Conservation (phyloP, 2,113 vertebrate genomes). For the Ginglymostoma cirratum region DNA sequence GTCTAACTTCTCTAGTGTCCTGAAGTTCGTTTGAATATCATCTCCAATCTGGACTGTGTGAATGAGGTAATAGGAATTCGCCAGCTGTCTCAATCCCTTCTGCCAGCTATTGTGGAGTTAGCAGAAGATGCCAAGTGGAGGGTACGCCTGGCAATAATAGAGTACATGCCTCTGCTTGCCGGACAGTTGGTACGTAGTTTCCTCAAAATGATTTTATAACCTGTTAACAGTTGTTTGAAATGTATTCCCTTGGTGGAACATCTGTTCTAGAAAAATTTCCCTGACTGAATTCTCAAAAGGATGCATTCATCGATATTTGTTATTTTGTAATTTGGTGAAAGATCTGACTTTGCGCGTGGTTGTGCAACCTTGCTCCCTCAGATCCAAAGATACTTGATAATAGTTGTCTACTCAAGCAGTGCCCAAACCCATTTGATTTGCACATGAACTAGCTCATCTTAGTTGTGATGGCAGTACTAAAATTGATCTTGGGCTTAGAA, state of each 20-base stretch:
- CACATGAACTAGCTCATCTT: background rate
- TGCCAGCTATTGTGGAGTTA: constrained; percentile 80
- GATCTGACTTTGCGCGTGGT: background rate
- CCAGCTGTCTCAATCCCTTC: constrained; percentile 80
- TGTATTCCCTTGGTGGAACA: background rate
- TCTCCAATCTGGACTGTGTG: constrained; percentile 82
- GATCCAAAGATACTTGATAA: background rate
- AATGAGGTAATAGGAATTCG: constrained; percentile 83
- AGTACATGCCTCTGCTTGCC: constrained; percentile 82
- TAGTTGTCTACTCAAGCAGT: background rate
- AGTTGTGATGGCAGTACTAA: background rate
- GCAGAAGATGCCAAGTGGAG: constrained; percentile 87
- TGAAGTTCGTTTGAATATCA: constrained; percentile 82
- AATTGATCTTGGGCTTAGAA: background rate
- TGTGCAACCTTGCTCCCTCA: background rate
- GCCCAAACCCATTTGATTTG: background rate
- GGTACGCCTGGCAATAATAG: constrained; percentile 79
- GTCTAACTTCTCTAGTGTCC: constrained; percentile 60
- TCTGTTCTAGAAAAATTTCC: background rate
- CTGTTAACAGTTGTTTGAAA: background rate
- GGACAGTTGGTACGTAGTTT: constrained; percentile 73
- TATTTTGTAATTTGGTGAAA: background rate
- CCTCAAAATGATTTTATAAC: background rate
- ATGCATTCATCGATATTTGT: background rate
- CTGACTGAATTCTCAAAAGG: background rate